Evolutionary conservation across 2,113 vertebrate genomes (phyloP), one percentile per base, ranked within the genome.

Genomic region (Tyto alba): DNA sequence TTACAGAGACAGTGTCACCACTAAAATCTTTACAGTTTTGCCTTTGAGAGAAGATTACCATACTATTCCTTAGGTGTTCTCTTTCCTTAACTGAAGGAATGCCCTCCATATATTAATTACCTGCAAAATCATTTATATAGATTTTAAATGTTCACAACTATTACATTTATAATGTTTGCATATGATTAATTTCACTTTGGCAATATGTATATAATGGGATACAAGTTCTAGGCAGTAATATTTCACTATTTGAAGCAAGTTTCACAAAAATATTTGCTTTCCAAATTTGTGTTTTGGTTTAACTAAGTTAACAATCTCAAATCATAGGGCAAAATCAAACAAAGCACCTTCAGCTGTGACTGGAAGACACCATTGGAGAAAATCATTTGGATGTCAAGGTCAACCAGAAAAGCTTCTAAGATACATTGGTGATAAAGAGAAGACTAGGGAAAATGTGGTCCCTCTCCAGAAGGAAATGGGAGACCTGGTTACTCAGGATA

Each of bases 21-120:
- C 52, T 88, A 78, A 94, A 96, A 95, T 91, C 96, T 89, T 89
- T 91, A 67, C 43, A 56, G 17, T 88, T 94, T 94, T 95, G 66
- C 77, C 84, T 96, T 60, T 94, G 81, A 94, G 77, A 89, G 26
- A 82, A 76, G 40, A 20, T 88, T 82, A 72, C 66, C 29, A 13
- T 57, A 38, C 21, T 53, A 13, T 68, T 94, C 36, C 84, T 87
- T 89, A 75, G 81, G 48, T 89, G 13, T 62, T 91, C 60, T 93
- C 19, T 88, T 78, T 83, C 32, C 45, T 85, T 69, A 73, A 64
- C 60, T n/a, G 40, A 79, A 27, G 47, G 30, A 79, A 76, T 72
- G 10, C 8, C 76, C 91, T 88, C 66, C 2, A 5, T 79, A 12
- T 74, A 68, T 87, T 91, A 93, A 72, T 93, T 94, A 72, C 80